Base-by-base conservation (phyloP, 2,888 invertebrate genomes). In the Ochropleura leucogaster region DNA sequence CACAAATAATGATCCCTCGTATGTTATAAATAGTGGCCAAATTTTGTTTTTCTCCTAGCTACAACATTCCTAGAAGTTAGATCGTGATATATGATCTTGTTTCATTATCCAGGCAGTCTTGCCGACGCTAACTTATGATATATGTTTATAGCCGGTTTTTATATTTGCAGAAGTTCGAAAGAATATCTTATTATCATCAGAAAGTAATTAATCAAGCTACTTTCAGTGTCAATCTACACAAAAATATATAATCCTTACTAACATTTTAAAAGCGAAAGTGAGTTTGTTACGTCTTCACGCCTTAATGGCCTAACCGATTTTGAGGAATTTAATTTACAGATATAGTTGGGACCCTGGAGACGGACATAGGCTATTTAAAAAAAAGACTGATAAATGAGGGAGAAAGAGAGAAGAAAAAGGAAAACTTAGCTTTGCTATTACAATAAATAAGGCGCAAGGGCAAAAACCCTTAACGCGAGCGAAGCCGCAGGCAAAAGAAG, bases 1-100 rank as follows among this genome's bases (percentile, higher is more conserved):
- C 87, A 89, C 87, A 90, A 90, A 89, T 90, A 88, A 87, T 87
- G 78, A 79, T 82, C 83, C 78, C 77, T 78, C 79, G 60, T 63
- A 20, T 42, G 63, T 82, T 77, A 87, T 79, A 86, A 86, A 79
- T 82, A 80, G 79, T 55, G 65, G 55, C 63, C 62, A 46, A 77
- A 81, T 79, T 83, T 75, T 76, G 79, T 81, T 82, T 79, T 80
- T 80, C 68, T 67, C 20, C 53, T 40, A 55, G 18, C 53, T 69
- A 69, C 67, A 73, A 69, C n/a, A 68, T 87, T 82, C 72, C 72
- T 63, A 71, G 79, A 68, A 79, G 71, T 84, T 57, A 65, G 10
- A 65, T 71, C n/a, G 62, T 86, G 71, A 86, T 84, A 80, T 82
- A 86, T 80, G 77, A 68, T 76, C 70, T 59, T 72, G 68, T 65